Evolutionary conservation across 2,113 vertebrate species (phyloP).

Genomic region (Oryzias javanicus): DNA sequence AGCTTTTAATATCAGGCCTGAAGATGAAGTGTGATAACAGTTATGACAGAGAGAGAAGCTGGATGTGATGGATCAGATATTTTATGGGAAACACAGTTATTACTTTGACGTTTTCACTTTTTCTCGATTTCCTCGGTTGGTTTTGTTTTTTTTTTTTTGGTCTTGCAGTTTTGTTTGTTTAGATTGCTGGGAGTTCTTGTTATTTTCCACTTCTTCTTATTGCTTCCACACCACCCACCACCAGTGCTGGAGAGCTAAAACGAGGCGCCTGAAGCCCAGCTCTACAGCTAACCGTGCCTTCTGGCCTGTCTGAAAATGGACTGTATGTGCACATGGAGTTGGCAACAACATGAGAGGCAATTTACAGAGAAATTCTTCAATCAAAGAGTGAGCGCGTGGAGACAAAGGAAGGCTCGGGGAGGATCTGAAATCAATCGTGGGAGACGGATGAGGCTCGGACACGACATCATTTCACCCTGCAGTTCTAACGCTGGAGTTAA

Average conservation of each 20-base stretch:
- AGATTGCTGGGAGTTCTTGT: slow-evolving; percentile 16
- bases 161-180: slow-evolving; percentile 35
- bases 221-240: slow-evolving; percentile 45
- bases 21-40: slow-evolving; percentile 32
- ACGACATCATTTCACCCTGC: slow-evolving; percentile 24
- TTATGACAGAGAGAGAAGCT: slow-evolving; percentile 18
- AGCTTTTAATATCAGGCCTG: slow-evolving; percentile 36
- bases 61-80: slow-evolving; percentile 29
- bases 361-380: slow-evolving; percentile 37
- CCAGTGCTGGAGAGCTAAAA: slow-evolving; percentile 35
- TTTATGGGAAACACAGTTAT: slow-evolving; percentile 23
- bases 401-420: slow-evolving; percentile 28
- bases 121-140: slow-evolving; percentile 35
- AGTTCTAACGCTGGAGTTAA: slow-evolving; percentile 28
- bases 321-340: slow-evolving; percentile 7
- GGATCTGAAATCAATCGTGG: slow-evolving; percentile 48
- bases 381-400: slow-evolving; percentile 29
- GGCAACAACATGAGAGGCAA: slow-evolving; percentile 21
- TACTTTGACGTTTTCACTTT: slow-evolving; percentile 3
- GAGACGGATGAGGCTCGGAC: slow-evolving; percentile 35
- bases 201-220: slow-evolving; percentile 45
- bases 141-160: slow-evolving; percentile 30
- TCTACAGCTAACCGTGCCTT: slow-evolving; percentile 36
- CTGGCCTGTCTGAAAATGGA: slow-evolving; percentile 41
- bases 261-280: slow-evolving; percentile 24